phyloP scores from a whole-genome alignment of 2,797 vertebrate species.

The Myotis vivesi region DNA sequence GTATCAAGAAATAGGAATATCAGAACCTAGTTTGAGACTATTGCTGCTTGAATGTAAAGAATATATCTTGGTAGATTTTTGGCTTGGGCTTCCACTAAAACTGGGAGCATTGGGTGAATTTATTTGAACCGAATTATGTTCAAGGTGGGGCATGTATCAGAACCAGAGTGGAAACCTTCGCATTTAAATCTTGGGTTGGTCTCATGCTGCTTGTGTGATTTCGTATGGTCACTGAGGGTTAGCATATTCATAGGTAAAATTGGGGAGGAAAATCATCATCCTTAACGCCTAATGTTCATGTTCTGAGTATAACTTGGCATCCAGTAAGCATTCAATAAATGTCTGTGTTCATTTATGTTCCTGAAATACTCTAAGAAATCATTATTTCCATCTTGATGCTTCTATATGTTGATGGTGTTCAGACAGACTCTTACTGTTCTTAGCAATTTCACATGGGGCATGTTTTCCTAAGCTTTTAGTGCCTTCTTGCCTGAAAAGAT shows the following conservation, averaged over 20 bases:
- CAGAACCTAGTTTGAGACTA: not conserved
- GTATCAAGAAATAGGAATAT: not conserved
- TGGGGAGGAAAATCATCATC: not conserved
- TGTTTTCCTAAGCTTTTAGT: not conserved
- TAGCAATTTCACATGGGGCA: not conserved
- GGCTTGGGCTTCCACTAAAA: not conserved
- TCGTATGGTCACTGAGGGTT: not conserved
- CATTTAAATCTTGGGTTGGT: not conserved
- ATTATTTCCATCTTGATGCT: not conserved
- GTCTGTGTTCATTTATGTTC: conserved; percentile 10
- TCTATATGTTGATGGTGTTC: not conserved
- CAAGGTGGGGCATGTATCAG: not conserved
- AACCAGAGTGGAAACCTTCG: not conserved
- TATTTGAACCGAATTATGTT: not conserved
- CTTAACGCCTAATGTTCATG: not conserved
- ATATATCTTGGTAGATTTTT: not conserved
- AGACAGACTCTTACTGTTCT: not conserved
- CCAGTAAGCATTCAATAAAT: not conserved
- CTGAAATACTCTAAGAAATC: conserved; percentile 30
- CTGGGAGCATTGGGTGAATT: not conserved
- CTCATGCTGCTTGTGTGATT: not conserved
- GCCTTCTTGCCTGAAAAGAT: not conserved
- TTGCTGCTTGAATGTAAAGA: not conserved
- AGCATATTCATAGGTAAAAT: not conserved
- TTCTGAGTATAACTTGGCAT: not conserved